Percentiles rank a stretch among this genome's conserved stretches.
These are phyloP conservation scores for Drepana arcuata DNA, from an alignment of 1,140 invertebrate species.

Conservation along the genomic window DNA sequence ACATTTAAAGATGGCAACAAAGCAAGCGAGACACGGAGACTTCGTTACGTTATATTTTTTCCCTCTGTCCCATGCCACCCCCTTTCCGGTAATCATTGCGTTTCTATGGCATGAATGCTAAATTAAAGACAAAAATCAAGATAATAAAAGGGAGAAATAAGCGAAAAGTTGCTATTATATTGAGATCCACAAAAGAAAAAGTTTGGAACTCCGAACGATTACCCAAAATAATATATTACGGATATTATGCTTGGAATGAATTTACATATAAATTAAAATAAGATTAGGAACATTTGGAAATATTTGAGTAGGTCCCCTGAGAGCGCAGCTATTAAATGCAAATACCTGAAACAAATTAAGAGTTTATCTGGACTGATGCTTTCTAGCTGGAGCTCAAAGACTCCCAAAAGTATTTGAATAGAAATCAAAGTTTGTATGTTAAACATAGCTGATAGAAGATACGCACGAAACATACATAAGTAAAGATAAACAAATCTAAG, in stretches of 20 bases:
- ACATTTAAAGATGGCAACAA: conserved; percentile 31
- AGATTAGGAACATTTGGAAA: conserved; percentile 24
- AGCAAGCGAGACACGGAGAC: conserved; percentile 16
- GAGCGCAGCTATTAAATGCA: too few relatives aligned
- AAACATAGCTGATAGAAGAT: too few relatives aligned
- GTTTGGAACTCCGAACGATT: conserved; percentile 18
- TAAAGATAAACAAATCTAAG: too few relatives aligned
- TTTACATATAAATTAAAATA: conserved; percentile 29
- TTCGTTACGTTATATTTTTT: conserved; percentile 31
- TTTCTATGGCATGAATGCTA: conserved; percentile 21
- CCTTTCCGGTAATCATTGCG: conserved; percentile 21
- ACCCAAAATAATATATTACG: conserved; percentile 12
- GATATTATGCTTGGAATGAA: conserved; percentile 22
- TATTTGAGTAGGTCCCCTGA: too few relatives aligned
- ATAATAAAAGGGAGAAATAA: conserved; percentile 25
- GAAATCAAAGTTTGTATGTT: too few relatives aligned
- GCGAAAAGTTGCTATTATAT: conserved; percentile 17
- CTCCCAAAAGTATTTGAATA: too few relatives aligned
- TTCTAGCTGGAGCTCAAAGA: too few relatives aligned
- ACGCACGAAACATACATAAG: too few relatives aligned
- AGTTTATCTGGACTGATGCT: conserved; percentile 1
- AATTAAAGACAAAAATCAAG: conserved; percentile 28
- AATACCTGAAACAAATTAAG: conserved; percentile 3
- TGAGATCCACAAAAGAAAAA: conserved; percentile 22
- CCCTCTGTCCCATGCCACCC: conserved; percentile 19